phyloP scores from a whole-genome alignment of 2,888 invertebrate genomes.

The Xiphydria camelus region DNA sequence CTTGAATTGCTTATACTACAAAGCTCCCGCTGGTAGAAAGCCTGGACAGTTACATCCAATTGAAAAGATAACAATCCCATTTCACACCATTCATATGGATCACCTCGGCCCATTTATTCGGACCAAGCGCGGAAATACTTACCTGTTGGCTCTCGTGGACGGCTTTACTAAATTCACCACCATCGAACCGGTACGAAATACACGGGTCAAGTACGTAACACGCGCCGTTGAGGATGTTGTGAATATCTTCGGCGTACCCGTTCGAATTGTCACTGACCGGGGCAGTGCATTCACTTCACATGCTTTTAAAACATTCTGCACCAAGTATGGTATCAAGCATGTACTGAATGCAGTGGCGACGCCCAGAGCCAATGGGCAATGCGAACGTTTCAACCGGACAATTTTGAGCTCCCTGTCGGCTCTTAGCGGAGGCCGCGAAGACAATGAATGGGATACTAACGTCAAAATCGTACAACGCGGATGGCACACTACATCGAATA shows the following conservation, averaged over 20 bases:
- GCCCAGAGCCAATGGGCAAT: conserved; percentile 30
- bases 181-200: conserved; percentile 14
- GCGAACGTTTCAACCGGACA: no score
- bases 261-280: conserved; percentile 21
- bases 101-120: conserved; percentile 29
- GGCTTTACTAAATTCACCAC: conserved; percentile 27
- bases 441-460: no score
- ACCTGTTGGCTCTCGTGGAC: conserved; percentile 28
- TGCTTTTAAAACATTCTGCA: conserved; percentile 20
- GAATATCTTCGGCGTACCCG: conserved; percentile 24
- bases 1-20: no score
- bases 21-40: no score
- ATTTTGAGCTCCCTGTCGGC: no score
- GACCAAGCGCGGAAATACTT: conserved; percentile 19
- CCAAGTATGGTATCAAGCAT: conserved; percentile 14
- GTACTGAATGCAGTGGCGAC: conserved; percentile 22
- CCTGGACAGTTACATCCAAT: conserved; percentile 30
- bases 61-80: conserved; percentile 27
- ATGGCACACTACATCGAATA: no score
- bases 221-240: conserved; percentile 23
- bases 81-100: conserved; percentile 27
- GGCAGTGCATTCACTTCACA: conserved; percentile 23
- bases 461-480: no score
- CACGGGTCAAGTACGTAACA: conserved; percentile 5
- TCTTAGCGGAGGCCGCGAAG: no score